Conservation (phyloP, 2,797 vertebrate species). For the Mus minutoides region DNA sequence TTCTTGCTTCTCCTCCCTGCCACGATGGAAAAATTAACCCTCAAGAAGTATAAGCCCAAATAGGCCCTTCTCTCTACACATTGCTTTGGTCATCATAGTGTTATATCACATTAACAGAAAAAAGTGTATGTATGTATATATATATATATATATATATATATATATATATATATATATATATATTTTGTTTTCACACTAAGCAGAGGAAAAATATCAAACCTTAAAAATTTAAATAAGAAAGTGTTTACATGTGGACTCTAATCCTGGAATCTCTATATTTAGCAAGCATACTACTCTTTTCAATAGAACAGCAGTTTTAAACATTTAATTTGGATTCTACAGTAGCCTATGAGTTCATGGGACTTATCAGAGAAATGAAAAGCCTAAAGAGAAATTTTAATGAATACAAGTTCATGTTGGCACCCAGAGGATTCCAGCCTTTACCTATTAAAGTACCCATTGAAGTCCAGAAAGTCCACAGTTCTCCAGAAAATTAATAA, state of each 20-base stretch:
- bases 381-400: not conserved
- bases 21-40: too few species aligned
- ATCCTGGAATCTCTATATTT: not conserved
- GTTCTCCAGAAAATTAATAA: not conserved
- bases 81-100: not conserved
- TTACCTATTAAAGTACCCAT: not conserved
- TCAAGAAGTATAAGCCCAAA: not conserved
- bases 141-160: not conserved
- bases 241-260: not conserved
- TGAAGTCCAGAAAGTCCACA: not conserved
- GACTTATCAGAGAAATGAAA: not conserved
- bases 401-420: not conserved
- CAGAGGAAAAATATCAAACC: not conserved
- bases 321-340: not conserved
- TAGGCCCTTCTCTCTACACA: too few species aligned
- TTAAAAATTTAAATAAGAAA: slow-evolving; percentile 6
- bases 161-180: not conserved
- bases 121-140: too few species aligned
- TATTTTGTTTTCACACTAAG: not conserved
- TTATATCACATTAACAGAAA: not conserved
- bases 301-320: not conserved
- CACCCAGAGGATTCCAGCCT: not conserved
- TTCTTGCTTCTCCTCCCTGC: not conserved
- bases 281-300: not conserved
- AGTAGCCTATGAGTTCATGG: not conserved